Evolutionary conservation across 2,888 invertebrate species (phyloP).

Genomic region (Helicoverpa assulta): DNA sequence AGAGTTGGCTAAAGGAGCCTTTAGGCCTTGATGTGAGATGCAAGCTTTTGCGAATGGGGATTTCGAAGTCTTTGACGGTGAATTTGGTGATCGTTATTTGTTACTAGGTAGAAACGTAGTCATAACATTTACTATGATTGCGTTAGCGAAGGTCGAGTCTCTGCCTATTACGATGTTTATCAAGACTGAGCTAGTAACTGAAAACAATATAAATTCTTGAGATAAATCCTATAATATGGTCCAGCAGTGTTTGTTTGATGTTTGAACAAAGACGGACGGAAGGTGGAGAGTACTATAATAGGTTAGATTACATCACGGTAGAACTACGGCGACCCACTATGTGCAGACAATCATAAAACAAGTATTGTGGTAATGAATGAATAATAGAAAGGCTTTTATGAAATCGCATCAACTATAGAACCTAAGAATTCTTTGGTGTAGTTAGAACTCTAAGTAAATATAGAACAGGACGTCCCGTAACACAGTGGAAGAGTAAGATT

Average conservation of each 20-base stretch:
- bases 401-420: background rate
- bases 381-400: background rate
- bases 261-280: background rate
- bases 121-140: background rate
- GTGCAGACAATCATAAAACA: background rate
- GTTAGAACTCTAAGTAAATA: background rate
- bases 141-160: no score
- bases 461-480: background rate
- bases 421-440: background rate
- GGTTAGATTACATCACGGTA: background rate
- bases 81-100: background rate
- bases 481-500: background rate
- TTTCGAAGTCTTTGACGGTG: slow-evolving; percentile 21
- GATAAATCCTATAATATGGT: background rate
- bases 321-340: background rate
- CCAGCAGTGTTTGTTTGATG: background rate
- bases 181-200: no score
- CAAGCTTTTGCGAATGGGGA: slow-evolving; percentile 35
- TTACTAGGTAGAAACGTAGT: background rate
- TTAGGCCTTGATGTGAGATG: slow-evolving; percentile 52
- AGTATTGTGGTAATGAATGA: background rate
- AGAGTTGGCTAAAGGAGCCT: slow-evolving; percentile 61
- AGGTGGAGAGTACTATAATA: background rate
- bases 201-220: background rate
- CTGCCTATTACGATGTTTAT: no score